A percentile compares a stretch with the other conserved stretches of the same genome.
Evolutionary conservation across 2,113 vertebrate species (phyloP).

Genomic region (Vidua chalybeata): DNA sequence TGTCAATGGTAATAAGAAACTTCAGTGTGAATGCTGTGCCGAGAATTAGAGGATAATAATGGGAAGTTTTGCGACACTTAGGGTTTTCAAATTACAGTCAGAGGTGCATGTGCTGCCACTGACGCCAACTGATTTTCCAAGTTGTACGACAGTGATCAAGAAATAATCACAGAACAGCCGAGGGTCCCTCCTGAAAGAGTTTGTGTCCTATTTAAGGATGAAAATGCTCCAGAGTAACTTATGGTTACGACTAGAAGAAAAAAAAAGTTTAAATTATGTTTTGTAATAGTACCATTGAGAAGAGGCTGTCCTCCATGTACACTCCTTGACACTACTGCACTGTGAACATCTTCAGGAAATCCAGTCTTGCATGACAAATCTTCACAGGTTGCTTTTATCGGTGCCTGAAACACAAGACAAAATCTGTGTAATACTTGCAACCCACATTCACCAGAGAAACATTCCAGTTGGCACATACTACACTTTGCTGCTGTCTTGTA

Average conservation of each 20-base stretch:
- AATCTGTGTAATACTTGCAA: conserved; percentile 60
- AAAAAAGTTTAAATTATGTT: background rate
- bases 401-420: conserved; percentile 82
- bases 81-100: background rate
- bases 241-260: background rate
- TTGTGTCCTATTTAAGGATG: background rate
- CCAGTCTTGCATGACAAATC: conserved; percentile 88
- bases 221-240: background rate
- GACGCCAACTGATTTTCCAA: conserved; percentile 16
- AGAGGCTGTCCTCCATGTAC: conserved; percentile 87
- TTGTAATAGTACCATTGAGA: conserved; percentile 84
- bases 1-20: background rate
- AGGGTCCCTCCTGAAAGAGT: background rate
- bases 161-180: background rate
- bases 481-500: conserved; percentile 68
- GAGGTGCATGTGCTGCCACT: background rate
- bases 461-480: conserved; percentile 65
- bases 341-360: conserved; percentile 93
- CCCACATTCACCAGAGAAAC: conserved; percentile 60
- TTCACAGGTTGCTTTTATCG: conserved; percentile 85
- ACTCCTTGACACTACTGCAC: conserved; percentile 82
- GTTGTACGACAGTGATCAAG: conserved; percentile 2
- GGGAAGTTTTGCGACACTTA: background rate
- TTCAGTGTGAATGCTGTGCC: background rate
- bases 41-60: background rate